Conservation (phyloP, 1,140 invertebrate genomes). For the Dryas iulia region DNA sequence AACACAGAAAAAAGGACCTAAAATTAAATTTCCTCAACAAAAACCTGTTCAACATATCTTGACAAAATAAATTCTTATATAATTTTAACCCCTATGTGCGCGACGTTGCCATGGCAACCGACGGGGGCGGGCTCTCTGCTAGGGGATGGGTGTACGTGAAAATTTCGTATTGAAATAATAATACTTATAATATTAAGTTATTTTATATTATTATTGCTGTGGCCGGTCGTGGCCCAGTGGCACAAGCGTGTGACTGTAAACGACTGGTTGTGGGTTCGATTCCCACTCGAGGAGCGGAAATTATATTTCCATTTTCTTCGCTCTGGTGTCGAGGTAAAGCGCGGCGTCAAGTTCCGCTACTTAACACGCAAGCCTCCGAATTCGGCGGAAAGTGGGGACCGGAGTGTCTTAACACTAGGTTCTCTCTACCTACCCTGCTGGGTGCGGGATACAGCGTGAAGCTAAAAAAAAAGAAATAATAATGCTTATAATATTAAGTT, state of each 20-base stretch:
- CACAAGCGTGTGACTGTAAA: no score
- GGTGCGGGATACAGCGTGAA: neutral
- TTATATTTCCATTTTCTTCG: no score
- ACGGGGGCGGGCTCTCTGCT: constrained; percentile 43
- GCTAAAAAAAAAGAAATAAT: neutral
- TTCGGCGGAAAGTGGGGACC: neutral
- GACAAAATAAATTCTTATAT: constrained; percentile 28
- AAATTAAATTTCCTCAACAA: constrained; percentile 1
- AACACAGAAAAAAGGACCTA: neutral
- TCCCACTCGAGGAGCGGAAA: no score
- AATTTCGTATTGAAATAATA: no score
- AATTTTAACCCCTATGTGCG: constrained; percentile 31
- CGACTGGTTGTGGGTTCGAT: no score
- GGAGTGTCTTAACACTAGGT: neutral
- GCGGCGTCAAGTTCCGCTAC: no score
- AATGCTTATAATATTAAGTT: no score
- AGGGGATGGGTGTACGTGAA: constrained; percentile 39
- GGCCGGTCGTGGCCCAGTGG: no score
- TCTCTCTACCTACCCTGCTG: neutral
- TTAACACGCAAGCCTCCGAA: no score
- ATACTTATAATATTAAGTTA: no score
- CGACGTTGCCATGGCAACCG: constrained; percentile 59
- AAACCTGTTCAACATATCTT: constrained; percentile 13
- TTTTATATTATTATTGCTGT: constrained; percentile 14
- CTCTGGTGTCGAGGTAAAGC: no score